These are phyloP conservation scores for Heliconius erato DNA, from an alignment of 2,888 invertebrate genomes.

Conservation along the genomic window DNA sequence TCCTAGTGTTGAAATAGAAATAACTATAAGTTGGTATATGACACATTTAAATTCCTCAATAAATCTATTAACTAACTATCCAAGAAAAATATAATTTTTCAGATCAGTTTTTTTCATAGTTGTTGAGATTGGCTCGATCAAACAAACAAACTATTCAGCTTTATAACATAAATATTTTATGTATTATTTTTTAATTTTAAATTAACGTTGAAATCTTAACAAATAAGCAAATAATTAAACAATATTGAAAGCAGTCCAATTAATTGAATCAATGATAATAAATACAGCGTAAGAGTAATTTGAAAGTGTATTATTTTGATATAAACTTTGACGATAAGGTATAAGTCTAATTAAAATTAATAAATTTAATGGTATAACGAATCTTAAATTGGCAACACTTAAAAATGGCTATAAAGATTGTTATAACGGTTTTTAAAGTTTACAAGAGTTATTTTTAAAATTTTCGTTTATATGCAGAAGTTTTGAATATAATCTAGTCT, in stretches of 20 bases:
- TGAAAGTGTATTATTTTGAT: constrained; percentile 24
- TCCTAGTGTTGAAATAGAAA: no score
- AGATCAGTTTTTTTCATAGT: not conserved
- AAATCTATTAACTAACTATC: no score
- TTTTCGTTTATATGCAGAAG: not conserved
- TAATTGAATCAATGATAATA: constrained; percentile 20
- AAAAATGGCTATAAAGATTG: constrained; percentile 30
- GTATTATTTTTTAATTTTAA: not conserved
- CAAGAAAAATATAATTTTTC: no score
- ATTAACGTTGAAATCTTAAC: not conserved
- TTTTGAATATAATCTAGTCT: not conserved
- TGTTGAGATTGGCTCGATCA: not conserved
- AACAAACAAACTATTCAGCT: not conserved
- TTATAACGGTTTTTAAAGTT: constrained; percentile 29
- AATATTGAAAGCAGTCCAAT: constrained; percentile 10
- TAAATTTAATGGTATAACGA: constrained; percentile 46
- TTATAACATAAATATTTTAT: not conserved
- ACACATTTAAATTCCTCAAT: not conserved
- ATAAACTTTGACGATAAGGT: constrained; percentile 23
- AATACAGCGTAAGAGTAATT: constrained; percentile 1
- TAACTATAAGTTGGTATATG: no score
- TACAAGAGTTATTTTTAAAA: not conserved
- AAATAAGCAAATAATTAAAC: not conserved
- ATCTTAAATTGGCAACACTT: constrained; percentile 49
- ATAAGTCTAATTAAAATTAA: constrained; percentile 45